Conservation (phyloP, 1,140 invertebrate genomes). For the Mesaphorura yosii region DNA sequence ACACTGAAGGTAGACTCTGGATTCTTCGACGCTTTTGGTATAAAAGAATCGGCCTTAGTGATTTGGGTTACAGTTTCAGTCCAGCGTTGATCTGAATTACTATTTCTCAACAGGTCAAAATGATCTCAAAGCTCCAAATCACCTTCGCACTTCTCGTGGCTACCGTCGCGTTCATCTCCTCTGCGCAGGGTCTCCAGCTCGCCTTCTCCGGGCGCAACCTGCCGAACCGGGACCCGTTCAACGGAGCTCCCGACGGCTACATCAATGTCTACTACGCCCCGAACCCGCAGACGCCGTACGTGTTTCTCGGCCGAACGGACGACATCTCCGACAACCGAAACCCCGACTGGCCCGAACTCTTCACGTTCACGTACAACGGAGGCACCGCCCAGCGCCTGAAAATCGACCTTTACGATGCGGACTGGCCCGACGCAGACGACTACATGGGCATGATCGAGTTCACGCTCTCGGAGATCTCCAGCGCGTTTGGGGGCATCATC, state of each 20-base stretch:
- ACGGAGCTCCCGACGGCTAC: constrained; percentile 2
- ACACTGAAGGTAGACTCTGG: too few relatives aligned
- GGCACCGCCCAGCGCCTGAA: background rate
- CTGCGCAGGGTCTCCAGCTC: too few relatives aligned
- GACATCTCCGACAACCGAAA: background rate
- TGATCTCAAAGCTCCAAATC: too few relatives aligned
- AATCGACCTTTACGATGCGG: background rate
- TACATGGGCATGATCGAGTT: constrained; percentile 5
- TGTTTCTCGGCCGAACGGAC: background rate
- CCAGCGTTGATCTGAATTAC: too few relatives aligned
- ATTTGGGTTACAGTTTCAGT: too few relatives aligned
- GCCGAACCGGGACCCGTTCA: background rate
- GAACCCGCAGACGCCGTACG: background rate
- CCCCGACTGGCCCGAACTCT: background rate
- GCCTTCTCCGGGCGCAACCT: too few relatives aligned
- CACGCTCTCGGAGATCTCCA: background rate
- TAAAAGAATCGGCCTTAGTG: too few relatives aligned
- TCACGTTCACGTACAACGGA: background rate
- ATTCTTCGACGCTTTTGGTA: too few relatives aligned
- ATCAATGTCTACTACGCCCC: constrained; percentile 3
- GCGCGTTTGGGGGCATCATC: background rate
- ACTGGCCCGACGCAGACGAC: constrained; percentile 3
- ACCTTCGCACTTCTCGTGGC: too few relatives aligned
- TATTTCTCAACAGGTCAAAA: too few relatives aligned
- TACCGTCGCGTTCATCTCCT: too few relatives aligned